These are phyloP conservation scores for Phoenicopterus ruber DNA, from an alignment of 2,113 vertebrate genomes.

Conservation along the genomic window DNA sequence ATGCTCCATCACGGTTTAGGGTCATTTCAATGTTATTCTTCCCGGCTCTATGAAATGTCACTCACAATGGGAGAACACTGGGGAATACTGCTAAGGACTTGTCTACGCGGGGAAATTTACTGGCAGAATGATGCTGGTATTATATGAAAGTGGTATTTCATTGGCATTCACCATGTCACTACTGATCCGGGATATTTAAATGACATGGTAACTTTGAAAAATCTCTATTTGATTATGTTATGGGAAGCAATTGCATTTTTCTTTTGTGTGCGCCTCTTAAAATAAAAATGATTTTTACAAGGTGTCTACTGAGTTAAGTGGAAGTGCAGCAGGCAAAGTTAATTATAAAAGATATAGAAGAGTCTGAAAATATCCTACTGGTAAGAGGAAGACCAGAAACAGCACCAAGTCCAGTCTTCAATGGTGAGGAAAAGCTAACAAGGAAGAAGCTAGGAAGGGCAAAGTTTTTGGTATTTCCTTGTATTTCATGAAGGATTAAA, in stretches of 20 bases:
- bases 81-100: slow-evolving; percentile 46
- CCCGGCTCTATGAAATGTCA: slow-evolving; percentile 45
- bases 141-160: slow-evolving; percentile 27
- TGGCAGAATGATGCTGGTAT: slow-evolving; percentile 11
- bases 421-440: not conserved
- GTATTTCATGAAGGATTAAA: not conserved
- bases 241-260: slow-evolving; percentile 19
- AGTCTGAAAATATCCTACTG: not conserved
- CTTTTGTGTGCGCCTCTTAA: slow-evolving; percentile 17
- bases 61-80: slow-evolving; percentile 34
- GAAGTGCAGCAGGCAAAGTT: not conserved
- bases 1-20: not conserved
- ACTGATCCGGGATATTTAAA: slow-evolving; percentile 11
- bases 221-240: not conserved
- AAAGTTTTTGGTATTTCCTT: not conserved
- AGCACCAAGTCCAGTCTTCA: not conserved
- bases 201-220: slow-evolving; percentile 51
- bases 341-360: not conserved
- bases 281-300: slow-evolving; percentile 39
- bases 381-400: not conserved
- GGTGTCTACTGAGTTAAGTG: slow-evolving; percentile 23
- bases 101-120: not conserved
- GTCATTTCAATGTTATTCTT: slow-evolving; percentile 42
- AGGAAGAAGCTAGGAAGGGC: not conserved
- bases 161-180: slow-evolving; percentile 40